Conservation (phyloP, 2,888 invertebrate genomes). For the Zygothrica quintamaculata region DNA sequence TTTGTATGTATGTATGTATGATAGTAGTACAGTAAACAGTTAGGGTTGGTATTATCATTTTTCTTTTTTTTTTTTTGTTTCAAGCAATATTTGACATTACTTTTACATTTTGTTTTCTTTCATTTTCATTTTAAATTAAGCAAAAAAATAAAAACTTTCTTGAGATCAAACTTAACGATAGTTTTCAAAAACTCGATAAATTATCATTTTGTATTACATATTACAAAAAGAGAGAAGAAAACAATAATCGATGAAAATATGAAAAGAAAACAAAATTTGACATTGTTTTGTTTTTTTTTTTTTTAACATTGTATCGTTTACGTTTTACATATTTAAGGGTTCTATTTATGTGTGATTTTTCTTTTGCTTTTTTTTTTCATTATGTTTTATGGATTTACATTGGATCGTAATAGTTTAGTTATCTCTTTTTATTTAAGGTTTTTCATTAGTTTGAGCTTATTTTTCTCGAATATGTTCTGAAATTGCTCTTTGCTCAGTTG, state of each 20-base stretch:
- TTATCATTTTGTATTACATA: constrained; percentile 36
- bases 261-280: constrained; percentile 40
- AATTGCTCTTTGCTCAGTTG: constrained; percentile 31
- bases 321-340: constrained; percentile 22
- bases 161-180: constrained; percentile 80
- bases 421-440: constrained; percentile 5
- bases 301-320: constrained; percentile 27
- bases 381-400: constrained; percentile 46
- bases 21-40: constrained; percentile 74
- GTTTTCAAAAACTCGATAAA: constrained; percentile 63
- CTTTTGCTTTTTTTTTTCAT: constrained; percentile 26
- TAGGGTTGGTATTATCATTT: constrained; percentile 40
- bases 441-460: constrained; percentile 39
- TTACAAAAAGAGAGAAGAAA: constrained; percentile 4
- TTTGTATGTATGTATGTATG: constrained; percentile 37
- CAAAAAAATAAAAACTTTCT: constrained; percentile 74
- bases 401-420: constrained; percentile 31
- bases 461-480: constrained; percentile 37
- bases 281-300: constrained; percentile 22
- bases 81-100: constrained; percentile 47
- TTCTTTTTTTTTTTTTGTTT: too few relatives aligned
- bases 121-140: constrained; percentile 66
- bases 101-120: constrained; percentile 35
- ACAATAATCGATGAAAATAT: constrained; percentile 38
- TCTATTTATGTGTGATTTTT: constrained; percentile 17